Base-by-base conservation (phyloP, 1,140 invertebrate species). In the Drosophila arawakana region DNA sequence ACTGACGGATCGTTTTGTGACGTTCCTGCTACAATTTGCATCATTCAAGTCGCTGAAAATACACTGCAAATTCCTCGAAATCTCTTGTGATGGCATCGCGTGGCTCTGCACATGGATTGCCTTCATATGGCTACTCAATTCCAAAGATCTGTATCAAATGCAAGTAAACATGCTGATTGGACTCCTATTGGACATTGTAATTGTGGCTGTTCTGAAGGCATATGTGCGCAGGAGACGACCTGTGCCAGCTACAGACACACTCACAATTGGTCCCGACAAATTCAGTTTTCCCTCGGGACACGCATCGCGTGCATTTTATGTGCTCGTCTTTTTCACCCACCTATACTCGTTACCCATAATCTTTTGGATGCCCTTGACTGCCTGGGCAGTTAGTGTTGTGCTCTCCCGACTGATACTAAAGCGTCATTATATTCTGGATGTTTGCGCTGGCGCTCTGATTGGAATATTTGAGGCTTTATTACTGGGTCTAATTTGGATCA, bases 261-360 rank as follows among this genome's bases (percentile, higher is more conserved):
- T 94, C 15, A 93, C 92, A 13, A 92, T 95, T 21, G 92, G 94
- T 88, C 92, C 97, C 0, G 98, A 99, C 92, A 96, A 98, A 81
- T 99, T 96, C 91, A 98, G 98, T 39, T 99, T 99, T 92, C 98
- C 98, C 30, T 99, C 98, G 0, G 98, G 98, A 0, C 98, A 99
- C 93, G 95, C 97, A 2, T 98, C 97, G n/a, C 93, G 98, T 80
- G 95, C 97, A 8, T 94, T 96, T 9, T 95, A 97, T 88, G 92
- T 99, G 11, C 93, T 95, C 1, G 95, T 95, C 50, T 96, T 97
- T 80, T 95, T 97, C 65, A 93, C 94, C 0, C 93, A 93, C 73
- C 77, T 96, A 8, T 94, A 94, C 92, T 94, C 95, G 0, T 59
- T 96, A 1, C 92, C 94, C 15, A 85, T 95, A 8, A 78, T 96